phyloP scores from a whole-genome alignment of 2,113 vertebrate genomes.

The Heterocephalus glaber region DNA sequence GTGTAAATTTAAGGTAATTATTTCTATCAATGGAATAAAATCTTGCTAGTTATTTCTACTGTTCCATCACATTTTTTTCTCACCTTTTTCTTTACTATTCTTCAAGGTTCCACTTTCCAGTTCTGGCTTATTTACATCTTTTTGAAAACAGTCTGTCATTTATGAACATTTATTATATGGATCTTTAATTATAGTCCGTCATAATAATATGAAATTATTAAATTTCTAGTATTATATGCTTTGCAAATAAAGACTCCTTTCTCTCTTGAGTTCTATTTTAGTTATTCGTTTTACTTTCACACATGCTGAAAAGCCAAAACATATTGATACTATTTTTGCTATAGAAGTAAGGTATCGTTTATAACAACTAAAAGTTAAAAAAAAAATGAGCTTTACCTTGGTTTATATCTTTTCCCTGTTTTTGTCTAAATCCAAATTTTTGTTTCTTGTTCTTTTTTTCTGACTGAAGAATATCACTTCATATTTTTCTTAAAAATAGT shows the following conservation, averaged over 20 bases:
- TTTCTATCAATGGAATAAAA: not conserved
- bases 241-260: too few relatives aligned
- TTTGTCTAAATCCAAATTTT: not conserved
- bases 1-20: not conserved
- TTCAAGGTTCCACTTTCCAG: not conserved
- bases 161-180: not conserved
- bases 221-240: not conserved
- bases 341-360: not conserved
- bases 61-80: not conserved
- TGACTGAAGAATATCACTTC: not conserved
- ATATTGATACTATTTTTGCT: not conserved
- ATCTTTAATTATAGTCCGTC: not conserved
- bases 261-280: not conserved
- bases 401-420: not conserved
- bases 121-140: not conserved
- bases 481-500: not conserved
- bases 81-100: not conserved
- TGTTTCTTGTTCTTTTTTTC: not conserved
- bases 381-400: not conserved
- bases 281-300: not conserved
- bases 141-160: not conserved
- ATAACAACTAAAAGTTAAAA: not conserved
- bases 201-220: not conserved
- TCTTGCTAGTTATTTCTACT: not conserved
- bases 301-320: not conserved